Base-by-base conservation (phyloP, 2,113 vertebrate species). In the Scolopax mira region DNA sequence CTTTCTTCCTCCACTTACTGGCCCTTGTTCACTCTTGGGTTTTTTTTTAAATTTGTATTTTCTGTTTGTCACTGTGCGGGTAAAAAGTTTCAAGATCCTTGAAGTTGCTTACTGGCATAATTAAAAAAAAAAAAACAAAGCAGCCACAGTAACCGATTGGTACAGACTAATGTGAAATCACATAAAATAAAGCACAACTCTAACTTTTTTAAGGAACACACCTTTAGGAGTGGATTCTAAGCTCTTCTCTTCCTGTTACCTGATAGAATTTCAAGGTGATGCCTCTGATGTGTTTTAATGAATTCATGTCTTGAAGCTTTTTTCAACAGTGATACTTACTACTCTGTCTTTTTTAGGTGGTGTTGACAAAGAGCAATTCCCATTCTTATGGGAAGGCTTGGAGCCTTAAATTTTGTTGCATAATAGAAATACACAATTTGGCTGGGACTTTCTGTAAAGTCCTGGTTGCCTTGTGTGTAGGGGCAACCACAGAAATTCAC, bases 71-170 rank as follows among this genome's bases (percentile, higher is more conserved):
- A 9, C 48, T 65, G 16, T 55, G 61, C 11, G 52, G 44, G 33
- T 86, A 24, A 57, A 86, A 71, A 48, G 4, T 37, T 73, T 37
- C 44, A 25, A 54, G 52, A 24, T 44, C 25, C 52, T 41, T 54
- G 30, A 39, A 44, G 62, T 7, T 79, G 23, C 6, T 83, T 55
- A 7, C 73, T 58, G 75, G 15, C 19, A 21, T 54, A 54, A 42
- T 81, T 49, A 28, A 41, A 39, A 35, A 27, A 62, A 18, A 58
- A 16, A n/a, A 3, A 42, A 5, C 11, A 27, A 75, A 85, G 5
- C 41, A 9, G 5, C 27, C 7, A 1, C 13, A 1, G 28, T 42
- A 52, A 25, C 11, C 1, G 2, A 28, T 61, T 57, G 49, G n/a
- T 44, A n/a, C 61, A 66, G n/a, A 30, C 37, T 82, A 4, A 41